A percentile compares a stretch with the other conserved stretches of the same genome.
phyloP scores from a whole-genome alignment of 1,140 invertebrate genomes.

The Nomia melanderi region DNA sequence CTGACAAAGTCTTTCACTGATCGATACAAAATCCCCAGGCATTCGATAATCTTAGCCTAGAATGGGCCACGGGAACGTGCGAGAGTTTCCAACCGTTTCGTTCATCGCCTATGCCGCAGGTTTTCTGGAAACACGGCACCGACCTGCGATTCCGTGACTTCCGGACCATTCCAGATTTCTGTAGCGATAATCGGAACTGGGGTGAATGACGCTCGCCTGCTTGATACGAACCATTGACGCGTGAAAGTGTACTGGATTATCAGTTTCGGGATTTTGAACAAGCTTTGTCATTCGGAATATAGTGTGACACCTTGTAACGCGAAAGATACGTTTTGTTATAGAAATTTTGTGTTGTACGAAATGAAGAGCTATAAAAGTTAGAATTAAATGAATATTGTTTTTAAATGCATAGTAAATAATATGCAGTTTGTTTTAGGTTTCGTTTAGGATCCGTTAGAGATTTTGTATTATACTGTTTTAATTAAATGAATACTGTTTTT shows the following conservation, averaged over 20 bases:
- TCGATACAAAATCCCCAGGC: conserved; percentile 65
- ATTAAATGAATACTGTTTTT: too few species aligned
- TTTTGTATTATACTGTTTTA: too few species aligned
- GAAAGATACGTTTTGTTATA: too few species aligned
- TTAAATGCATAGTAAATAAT: too few species aligned
- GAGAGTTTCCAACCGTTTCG: conserved; percentile 46
- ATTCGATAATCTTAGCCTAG: conserved; percentile 67
- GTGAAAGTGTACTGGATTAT: background rate
- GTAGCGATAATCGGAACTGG: background rate
- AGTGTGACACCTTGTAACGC: too few species aligned
- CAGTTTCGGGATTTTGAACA: background rate
- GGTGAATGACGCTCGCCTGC: background rate
- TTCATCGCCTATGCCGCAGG: conserved; percentile 1
- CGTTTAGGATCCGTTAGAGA: too few species aligned
- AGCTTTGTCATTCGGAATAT: too few species aligned
- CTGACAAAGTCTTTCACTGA: conserved; percentile 39
- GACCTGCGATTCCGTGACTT: conserved; percentile 23
- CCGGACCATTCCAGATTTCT: background rate
- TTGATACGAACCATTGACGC: background rate
- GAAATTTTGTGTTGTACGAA: too few species aligned
- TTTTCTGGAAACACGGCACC: conserved; percentile 12
- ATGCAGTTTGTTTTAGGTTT: too few species aligned
- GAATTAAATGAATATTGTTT: too few species aligned
- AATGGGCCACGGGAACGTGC: conserved; percentile 24
- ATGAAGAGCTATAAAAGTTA: too few species aligned